Evolutionary conservation across 2,888 invertebrate species (phyloP), one percentile per base, ranked within the genome.

Genomic region (Drymonia ruficornis): DNA sequence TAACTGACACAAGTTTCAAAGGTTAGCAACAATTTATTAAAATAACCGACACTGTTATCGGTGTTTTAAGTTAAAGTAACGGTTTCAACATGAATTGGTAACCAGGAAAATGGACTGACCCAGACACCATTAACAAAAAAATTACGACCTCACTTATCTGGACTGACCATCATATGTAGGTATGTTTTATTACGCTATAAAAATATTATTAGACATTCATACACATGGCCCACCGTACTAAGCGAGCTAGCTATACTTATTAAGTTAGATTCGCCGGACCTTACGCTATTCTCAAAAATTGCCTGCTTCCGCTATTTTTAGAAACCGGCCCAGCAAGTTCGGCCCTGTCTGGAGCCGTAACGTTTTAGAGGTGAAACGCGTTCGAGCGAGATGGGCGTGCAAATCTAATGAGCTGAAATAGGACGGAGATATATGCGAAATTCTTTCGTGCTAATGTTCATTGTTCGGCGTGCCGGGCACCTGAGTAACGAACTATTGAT

Each of bases 311-410:
- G 80, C 88, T 91, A 91, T 88, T 89, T 90, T 90, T 89, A 90
- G 89, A 91, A 89, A 91, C 91, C 86, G 74, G 91, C 88, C 80
- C 70, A 78, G 84, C 89, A 74, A 87, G 85, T 87, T 78, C 76
- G 80, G 80, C 76, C 81, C 81, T 78, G 89, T 88, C 88, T 89
- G 89, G 87, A 84, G 65, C 77, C 83, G 79, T 84, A 87, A 81
- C 87, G 70, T 87, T 87, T 79, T 91, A 82, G 89, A 91, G 91
- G 91, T 91, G 90, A 91, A 88, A 82, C 83, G 81, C 73, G 91
- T 71, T 67, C 67, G 89, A 91, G 87, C 63, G 91, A 90, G 90
- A 91, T 77, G 81, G 80, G 78, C 64, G 74, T 67, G 78, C 66
- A 59, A 65, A 65, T 74, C 61, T 80, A 80, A 83, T 81, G 76